Base-by-base conservation (phyloP, 1,140 invertebrate genomes). In the Amphibalanus amphitrite region DNA sequence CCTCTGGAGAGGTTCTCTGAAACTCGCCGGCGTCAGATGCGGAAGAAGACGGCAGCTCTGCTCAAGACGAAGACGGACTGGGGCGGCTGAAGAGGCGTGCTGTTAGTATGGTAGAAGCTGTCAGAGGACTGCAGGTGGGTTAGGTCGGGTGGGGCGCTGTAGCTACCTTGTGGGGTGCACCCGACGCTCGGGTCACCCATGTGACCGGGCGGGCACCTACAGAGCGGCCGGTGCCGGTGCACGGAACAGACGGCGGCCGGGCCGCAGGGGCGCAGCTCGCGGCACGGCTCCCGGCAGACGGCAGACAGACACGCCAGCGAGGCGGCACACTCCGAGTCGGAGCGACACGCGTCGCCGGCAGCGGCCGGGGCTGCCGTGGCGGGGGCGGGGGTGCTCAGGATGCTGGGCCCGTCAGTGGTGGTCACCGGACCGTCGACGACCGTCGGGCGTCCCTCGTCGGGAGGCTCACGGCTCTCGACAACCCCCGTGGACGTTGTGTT, bases 171-270 rank as follows among this genome's bases (percentile, higher is more conserved):
- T 3, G 47, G 47, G 47, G 47, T 47, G 29, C 74, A 75, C 30
- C 69, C 68, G 28, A 47, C 67, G 30, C 68, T 67, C 25, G 74
- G 74, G 38, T 91, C 87, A 74, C 90, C 90, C 72, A 85, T 87
- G 74, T 84, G 90, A 67, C 88, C 86, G 25, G 81, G 76, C 29
- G 85, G 82, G 78, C 89, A 92, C 69, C 83, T 85, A 76, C 90
- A 92, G 67, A 86, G 86, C 33, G 90, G 88, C 3, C 86, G 82
- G 79, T 91, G 89, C 78, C 89, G 89, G 3, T 85, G 81, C 1
- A 90, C 87, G 75, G 83, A 82, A 69, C 76, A 77, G 33, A 75
- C 68, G 30, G 74, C 71, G 70, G 73, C 74, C 33, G 73, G 47
- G 68, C 74, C 74, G 70, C 76, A 77, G 1, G 76, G 76, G 67